These are phyloP conservation scores for Stenoptilia bipunctidactyla DNA, from an alignment of 2,888 invertebrate genomes.

Conservation along the genomic window DNA sequence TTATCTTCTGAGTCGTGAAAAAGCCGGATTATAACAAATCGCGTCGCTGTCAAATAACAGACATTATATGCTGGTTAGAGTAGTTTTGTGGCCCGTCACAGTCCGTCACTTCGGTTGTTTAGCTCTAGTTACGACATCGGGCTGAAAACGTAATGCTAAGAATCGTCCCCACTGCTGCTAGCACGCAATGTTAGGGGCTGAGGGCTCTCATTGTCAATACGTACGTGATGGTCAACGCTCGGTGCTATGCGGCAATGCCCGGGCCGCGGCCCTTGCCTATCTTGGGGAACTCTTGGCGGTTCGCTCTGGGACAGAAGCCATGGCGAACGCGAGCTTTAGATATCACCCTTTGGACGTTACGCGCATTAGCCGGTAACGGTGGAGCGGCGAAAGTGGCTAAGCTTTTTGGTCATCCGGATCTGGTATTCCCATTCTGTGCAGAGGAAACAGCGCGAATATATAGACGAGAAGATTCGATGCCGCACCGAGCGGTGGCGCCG, in stretches of 20 bases:
- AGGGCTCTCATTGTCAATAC: constrained; percentile 35
- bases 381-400: constrained; percentile 76
- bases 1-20: too few species aligned
- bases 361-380: constrained; percentile 57
- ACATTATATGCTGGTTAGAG: not conserved
- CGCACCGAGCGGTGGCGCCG: constrained; percentile 80
- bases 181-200: constrained; percentile 34
- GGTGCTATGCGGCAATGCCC: constrained; percentile 76
- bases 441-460: constrained; percentile 80
- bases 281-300: constrained; percentile 85
- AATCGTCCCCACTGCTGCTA: constrained; percentile 44
- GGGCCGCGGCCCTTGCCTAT: constrained; percentile 81
- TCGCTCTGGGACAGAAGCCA: constrained; percentile 70
- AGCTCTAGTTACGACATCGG: constrained; percentile 40
- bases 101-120: constrained; percentile 32
- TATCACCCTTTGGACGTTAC: constrained; percentile 59
- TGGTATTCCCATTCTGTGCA: constrained; percentile 80
- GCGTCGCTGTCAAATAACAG: too few species aligned
- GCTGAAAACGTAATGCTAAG: constrained; percentile 47
- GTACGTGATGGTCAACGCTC: constrained; percentile 50
- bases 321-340: constrained; percentile 68
- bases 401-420: constrained; percentile 81
- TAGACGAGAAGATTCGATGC: constrained; percentile 77
- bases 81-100: not conserved
- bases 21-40: too few species aligned